Base-by-base conservation (phyloP, 2,888 invertebrate species). In the Blera fallax region DNA sequence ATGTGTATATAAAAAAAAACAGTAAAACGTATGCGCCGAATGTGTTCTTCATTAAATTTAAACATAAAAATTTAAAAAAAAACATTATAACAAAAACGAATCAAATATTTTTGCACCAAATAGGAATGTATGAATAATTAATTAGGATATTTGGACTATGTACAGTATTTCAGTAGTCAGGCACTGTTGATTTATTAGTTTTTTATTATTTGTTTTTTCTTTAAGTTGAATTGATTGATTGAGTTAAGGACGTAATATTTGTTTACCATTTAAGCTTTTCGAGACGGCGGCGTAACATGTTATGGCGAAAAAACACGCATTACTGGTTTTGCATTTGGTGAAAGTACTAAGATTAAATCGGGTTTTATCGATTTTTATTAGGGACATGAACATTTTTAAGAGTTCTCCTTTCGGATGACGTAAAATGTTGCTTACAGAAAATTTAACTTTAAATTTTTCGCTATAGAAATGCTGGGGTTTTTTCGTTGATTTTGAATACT, bases 101-200 rank as follows among this genome's bases (percentile, higher is more conserved):
- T 43, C 8, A 67, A 43, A 69, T 77, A 78, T 78, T 78, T 78
- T 78, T 78, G 78, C 78, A 78, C 78, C 16, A 78, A 60, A 50
- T 52, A 48, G 14, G 43, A 69, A 43, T 37, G 50, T 54, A 69
- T 69, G 24, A 40, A 54, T 69, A 18, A 29, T 43, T 69, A 69
- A 37, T 18, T 54, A 69, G 40, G 16, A 18, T 18, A 16, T 32
- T 29, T 70, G 56, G 56, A 56, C 29, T 54, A 14, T n/a, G 37
- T 11, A 37, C 34, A 52, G 37, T 10, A 69, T 16, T 58, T 70
- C 18, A 45, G 70, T 58, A 58, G 32, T 45, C 29, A 21, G 27
- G 18, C 37, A 40, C 29, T 29, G 16, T 32, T 58, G 10, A 24
- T 58, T 56, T 18, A 37, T 18, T 52, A 8, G 29, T 29, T 29